These are phyloP conservation scores for Chaetops frenatus DNA, from an alignment of 2,113 vertebrate species.

Conservation along the genomic window DNA sequence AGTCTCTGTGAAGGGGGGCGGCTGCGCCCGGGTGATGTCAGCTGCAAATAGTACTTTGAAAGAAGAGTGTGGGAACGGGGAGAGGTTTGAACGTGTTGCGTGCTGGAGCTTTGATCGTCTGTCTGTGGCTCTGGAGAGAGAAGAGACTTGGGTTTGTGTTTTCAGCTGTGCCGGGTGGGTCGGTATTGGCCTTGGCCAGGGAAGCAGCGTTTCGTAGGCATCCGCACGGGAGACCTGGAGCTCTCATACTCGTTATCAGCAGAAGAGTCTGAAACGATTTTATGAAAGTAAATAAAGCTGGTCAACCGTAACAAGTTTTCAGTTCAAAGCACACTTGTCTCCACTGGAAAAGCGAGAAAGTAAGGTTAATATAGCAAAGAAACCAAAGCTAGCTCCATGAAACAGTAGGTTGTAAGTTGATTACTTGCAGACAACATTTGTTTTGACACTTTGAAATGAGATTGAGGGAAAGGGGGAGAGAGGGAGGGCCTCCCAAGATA, in stretches of 20 bases:
- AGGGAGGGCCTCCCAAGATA: neutral
- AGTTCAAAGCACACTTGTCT: neutral
- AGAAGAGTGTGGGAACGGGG: neutral
- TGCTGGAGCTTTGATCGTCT: conserved; percentile 1
- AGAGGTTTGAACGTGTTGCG: neutral
- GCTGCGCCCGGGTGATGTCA: neutral
- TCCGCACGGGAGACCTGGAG: neutral
- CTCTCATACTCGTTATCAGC: neutral
- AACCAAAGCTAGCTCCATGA: neutral
- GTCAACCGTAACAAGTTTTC: neutral
- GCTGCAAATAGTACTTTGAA: neutral
- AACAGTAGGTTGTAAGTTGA: neutral
- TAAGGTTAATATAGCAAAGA: neutral
- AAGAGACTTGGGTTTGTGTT: neutral
- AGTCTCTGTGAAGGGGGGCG: neutral
- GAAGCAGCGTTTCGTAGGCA: neutral
- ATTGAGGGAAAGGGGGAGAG: neutral
- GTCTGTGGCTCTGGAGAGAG: neutral
- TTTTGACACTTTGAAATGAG: neutral
- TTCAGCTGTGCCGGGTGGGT: neutral
- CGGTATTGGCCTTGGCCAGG: neutral
- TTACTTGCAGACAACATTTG: neutral
- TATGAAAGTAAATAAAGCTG: neutral
- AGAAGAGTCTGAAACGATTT: neutral
- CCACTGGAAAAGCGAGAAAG: neutral